Evolutionary conservation across 2,113 vertebrate genomes (phyloP), one percentile per base, ranked within the genome.

Genomic region (Chaetodon auriga): DNA sequence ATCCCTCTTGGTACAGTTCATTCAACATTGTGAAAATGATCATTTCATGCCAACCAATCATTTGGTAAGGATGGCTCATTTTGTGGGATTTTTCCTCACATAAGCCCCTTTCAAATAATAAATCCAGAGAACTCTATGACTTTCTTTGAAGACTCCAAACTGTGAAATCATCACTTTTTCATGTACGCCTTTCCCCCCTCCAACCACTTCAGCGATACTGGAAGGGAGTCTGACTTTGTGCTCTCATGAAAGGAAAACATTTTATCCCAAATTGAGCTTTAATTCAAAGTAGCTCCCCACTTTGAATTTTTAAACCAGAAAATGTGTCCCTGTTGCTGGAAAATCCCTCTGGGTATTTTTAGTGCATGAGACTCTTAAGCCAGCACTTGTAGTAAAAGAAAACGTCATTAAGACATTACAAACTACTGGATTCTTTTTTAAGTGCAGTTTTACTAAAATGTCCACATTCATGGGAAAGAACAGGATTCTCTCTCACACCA

Each of bases 101-200:
- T 72, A 77, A 77, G 57, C 66, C 12, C 46, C 36, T 76, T 78
- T 63, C 45, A 73, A 58, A 79, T 60, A 63, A 75, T 30, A 78
- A 82, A 85, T 65, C 49, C 63, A 45, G 36, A 66, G 51, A 82
- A 80, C 16, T 36, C 57, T 21, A 21, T 0, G 35, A 62, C 51
- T 72, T 35, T 62, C 75, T 86, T 84, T 87, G 78, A 87, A 85
- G 73, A 76, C 76, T 68, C 36, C 64, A 80, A 85, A 81, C 54
- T 84, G 76, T 83, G 68, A 88, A 89, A 88, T 89, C 65, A 72
- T 78, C 64, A 78, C 68, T 87, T 82, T 78, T 81, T 87, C 53
- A 62, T 73, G 66, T 57, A 12, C 19, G 30, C 64, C 51, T 62
- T 70, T 30, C 1, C 25, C 45, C 51, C 14, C 36, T 89, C 48